A percentile compares a stretch with the other conserved stretches of the same genome.
Conservation (phyloP, 2,113 vertebrate genomes). For the Potamarius usumacintae region DNA sequence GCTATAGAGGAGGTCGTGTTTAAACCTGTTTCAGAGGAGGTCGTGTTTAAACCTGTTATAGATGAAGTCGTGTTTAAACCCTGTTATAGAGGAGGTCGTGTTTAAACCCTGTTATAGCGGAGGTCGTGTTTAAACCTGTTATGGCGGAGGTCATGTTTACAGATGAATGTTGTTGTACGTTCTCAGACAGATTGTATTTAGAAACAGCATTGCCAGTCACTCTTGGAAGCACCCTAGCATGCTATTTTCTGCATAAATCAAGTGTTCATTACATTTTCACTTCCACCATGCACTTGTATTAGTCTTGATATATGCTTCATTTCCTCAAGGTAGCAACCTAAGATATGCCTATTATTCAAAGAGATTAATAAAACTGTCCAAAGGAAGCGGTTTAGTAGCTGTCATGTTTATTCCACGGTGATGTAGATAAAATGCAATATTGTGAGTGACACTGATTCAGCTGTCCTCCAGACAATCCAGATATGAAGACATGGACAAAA, state of each 20-base stretch:
- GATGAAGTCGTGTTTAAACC: background rate
- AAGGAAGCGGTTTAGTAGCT: conserved; percentile 5
- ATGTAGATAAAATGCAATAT: conserved; percentile 5
- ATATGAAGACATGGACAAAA: conserved; percentile 12
- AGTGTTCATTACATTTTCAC: conserved; percentile 12
- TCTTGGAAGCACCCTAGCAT: background rate
- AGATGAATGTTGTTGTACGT: background rate
- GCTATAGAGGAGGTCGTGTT: background rate
- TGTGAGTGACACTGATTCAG: background rate
- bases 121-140: background rate
- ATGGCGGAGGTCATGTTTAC: background rate
- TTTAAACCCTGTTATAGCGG: background rate
- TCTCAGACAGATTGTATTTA: conserved; percentile 6
- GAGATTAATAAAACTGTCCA: conserved; percentile 28
- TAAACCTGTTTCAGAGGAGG: background rate
- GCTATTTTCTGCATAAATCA: background rate
- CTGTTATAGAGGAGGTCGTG: background rate
- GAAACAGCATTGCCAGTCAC: background rate
- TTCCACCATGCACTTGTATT: background rate
- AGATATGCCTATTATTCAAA: conserved; percentile 25
- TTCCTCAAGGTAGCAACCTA: background rate
- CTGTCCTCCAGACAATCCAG: conserved; percentile 31
- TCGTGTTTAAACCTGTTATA: background rate
- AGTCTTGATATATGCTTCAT: background rate
- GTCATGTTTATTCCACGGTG: conserved; percentile 20